These are phyloP conservation scores for Platygyra sinensis DNA, from an alignment of 64 coral and sea anemone species.

Conservation along the genomic window DNA sequence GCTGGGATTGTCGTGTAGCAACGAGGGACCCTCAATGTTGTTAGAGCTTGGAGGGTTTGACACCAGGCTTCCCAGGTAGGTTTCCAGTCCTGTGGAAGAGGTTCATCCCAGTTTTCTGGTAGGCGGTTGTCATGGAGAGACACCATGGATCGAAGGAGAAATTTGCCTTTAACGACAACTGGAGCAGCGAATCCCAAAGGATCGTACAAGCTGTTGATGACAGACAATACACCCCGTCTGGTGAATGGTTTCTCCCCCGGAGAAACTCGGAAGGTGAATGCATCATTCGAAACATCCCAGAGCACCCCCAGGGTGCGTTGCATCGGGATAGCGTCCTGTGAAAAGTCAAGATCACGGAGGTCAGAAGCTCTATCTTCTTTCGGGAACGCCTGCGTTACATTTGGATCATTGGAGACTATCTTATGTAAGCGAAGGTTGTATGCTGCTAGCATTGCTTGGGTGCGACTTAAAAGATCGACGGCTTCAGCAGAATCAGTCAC, in stretches of 20 bases:
- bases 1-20: too few species aligned
- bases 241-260: slow-evolving; percentile 62
- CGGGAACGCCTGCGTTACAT: slow-evolving; percentile 60
- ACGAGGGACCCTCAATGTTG: slow-evolving; percentile 21
- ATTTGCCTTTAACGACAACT: slow-evolving; percentile 62
- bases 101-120: slow-evolving; percentile 50
- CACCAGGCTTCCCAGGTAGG: slow-evolving; percentile 54
- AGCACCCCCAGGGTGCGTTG: slow-evolving; percentile 67
- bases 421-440: slow-evolving; percentile 72
- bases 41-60: slow-evolving; percentile 18
- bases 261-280: slow-evolving; percentile 58
- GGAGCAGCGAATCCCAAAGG: slow-evolving; percentile 66
- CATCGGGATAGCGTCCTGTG: slow-evolving; percentile 15
- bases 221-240: slow-evolving; percentile 65
- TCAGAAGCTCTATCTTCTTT: slow-evolving; percentile 29
- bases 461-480: slow-evolving; percentile 33
- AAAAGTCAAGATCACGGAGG: slow-evolving; percentile 48
- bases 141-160: slow-evolving; percentile 18
- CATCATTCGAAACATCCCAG: slow-evolving; percentile 63
- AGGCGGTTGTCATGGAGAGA: not conserved
- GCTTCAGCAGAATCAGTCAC: not conserved
- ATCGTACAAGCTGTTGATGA: slow-evolving; percentile 75
- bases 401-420: slow-evolving; percentile 27
- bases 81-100: slow-evolving; percentile 27
- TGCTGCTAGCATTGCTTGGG: slow-evolving; percentile 50